A percentile compares a stretch with the other conserved stretches of the same genome.
phyloP scores from a whole-genome alignment of 2,888 invertebrate genomes.

The Sesamia inferens region DNA sequence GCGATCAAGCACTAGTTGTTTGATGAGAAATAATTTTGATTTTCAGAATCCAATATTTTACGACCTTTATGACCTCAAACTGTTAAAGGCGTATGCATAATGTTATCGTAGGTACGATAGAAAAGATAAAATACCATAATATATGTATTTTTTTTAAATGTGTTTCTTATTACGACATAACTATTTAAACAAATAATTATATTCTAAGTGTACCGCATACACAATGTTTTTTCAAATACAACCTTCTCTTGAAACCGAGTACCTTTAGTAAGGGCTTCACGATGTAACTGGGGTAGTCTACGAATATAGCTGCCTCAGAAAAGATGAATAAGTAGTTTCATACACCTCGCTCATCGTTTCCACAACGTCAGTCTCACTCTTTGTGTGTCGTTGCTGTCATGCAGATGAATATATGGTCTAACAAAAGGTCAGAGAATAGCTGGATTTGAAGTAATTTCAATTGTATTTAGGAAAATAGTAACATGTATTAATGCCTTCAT shows the following conservation, averaged over 20 bases:
- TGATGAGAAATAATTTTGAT: no score
- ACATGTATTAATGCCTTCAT: constrained; percentile 29
- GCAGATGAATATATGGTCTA: constrained; percentile 39
- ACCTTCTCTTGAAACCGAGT: background rate
- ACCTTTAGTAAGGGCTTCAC: constrained; percentile 39
- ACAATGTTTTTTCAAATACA: background rate
- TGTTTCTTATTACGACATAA: background rate
- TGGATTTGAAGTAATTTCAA: constrained; percentile 12
- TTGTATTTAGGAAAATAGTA: constrained; percentile 8
- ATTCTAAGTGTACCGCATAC: no score
- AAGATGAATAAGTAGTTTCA: constrained; percentile 47
- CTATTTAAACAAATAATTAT: background rate
- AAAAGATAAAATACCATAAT: no score
- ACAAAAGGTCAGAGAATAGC: constrained; percentile 15
- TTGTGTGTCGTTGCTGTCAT: constrained; percentile 39
- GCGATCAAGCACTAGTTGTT: no score
- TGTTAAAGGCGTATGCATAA: background rate
- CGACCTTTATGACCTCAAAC: background rate
- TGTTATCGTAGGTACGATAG: background rate
- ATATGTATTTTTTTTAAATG: no score
- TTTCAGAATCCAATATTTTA: no score
- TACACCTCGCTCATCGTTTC: constrained; percentile 36
- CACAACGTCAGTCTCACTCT: constrained; percentile 30
- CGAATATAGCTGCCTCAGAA: constrained; percentile 31
- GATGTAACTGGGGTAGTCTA: constrained; percentile 36